Conservation (phyloP, 2,888 invertebrate genomes). For the Chloroclystis v-ata region DNA sequence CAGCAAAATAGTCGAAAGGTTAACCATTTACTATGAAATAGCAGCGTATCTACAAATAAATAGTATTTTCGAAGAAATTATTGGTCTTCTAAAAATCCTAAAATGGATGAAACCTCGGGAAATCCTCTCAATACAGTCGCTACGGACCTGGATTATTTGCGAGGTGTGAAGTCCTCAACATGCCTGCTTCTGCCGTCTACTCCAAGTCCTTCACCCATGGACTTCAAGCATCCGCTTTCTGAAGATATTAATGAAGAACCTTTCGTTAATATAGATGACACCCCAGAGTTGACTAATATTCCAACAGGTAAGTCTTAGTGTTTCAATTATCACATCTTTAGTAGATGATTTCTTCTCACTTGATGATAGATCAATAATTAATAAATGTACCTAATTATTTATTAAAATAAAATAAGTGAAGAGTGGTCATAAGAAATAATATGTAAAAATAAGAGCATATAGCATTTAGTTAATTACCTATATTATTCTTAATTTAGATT, state of each 20-base stretch:
- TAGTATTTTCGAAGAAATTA: too few relatives aligned
- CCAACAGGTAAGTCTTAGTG: constrained; percentile 52
- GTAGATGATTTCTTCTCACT: background rate
- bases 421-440: too few relatives aligned
- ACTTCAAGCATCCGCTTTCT: constrained; percentile 79
- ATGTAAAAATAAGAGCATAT: too few relatives aligned
- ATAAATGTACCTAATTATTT: too few relatives aligned
- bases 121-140: constrained; percentile 44
- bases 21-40: too few relatives aligned
- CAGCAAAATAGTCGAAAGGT: too few relatives aligned
- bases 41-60: too few relatives aligned
- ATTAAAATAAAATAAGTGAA: too few relatives aligned
- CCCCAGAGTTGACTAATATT: constrained; percentile 50
- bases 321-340: too few relatives aligned
- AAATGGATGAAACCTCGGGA: constrained; percentile 62
- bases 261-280: constrained; percentile 58
- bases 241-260: constrained; percentile 72
- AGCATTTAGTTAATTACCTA: too few relatives aligned
- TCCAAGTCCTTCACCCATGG: constrained; percentile 79
- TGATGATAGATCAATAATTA: background rate
- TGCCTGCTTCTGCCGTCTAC: constrained; percentile 80
- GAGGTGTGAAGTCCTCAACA: constrained; percentile 82
- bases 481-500: too few relatives aligned
- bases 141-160: constrained; percentile 61
- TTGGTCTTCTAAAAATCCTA: too few relatives aligned